Conservation (phyloP, 2,797 vertebrate species). For the Loris lydekkerianus region DNA sequence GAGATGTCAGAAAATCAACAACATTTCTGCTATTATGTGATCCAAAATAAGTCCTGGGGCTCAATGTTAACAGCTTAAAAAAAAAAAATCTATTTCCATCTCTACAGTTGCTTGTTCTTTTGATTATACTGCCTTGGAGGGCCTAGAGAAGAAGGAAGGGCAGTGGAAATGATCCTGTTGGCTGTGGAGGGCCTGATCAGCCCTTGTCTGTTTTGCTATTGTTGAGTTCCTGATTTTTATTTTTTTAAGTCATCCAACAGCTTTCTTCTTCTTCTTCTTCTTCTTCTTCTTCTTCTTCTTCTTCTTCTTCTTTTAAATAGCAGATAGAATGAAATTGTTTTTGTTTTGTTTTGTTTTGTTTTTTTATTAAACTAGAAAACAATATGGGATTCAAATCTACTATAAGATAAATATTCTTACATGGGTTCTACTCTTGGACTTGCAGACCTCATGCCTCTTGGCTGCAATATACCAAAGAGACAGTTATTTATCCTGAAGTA, state of each 20-base stretch:
- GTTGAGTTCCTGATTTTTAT: not conserved
- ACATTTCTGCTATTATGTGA: constrained; percentile 26
- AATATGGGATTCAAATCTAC: constrained; percentile 12
- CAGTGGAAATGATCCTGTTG: not conserved
- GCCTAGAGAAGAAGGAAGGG: not conserved
- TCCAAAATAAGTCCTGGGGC: not conserved
- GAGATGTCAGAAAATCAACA: constrained; percentile 60
- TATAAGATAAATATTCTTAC: not conserved
- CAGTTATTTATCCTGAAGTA: not conserved
- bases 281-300: not conserved
- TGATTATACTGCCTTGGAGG: not conserved
- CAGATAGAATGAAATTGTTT: not conserved
- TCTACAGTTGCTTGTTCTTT: not conserved
- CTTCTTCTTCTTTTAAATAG: not conserved
- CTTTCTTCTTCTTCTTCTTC: not conserved
- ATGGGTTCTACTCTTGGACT: not conserved
- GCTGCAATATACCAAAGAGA: not conserved
- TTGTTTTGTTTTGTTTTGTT: not conserved
- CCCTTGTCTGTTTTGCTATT: not conserved
- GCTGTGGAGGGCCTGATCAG: not conserved
- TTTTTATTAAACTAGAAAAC: constrained; percentile 43
- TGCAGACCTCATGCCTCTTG: not conserved
- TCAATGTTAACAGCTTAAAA: not conserved
- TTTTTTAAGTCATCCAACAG: not conserved
- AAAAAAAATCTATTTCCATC: not conserved